Conservation (phyloP, 2,113 vertebrate genomes). For the Sorex fumeus region DNA sequence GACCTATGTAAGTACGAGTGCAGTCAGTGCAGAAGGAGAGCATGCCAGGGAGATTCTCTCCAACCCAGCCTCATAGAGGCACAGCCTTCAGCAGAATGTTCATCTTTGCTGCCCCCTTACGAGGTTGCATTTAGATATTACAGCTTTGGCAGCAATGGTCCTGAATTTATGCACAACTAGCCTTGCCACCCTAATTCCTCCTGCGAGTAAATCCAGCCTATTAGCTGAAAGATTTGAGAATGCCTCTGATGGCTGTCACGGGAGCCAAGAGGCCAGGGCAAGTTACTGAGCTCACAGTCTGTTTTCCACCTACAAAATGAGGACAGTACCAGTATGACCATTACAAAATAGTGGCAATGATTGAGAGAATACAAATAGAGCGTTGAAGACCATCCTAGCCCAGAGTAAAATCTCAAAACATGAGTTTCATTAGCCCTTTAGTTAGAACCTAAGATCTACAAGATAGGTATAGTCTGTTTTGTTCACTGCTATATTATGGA, state of each 20-base stretch:
- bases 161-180: accelerated
- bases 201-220: background rate
- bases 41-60: background rate
- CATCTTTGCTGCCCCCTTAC: background rate
- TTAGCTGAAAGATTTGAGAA: background rate
- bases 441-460: background rate
- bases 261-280: background rate
- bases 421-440: background rate
- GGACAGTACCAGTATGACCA: constrained; percentile 14
- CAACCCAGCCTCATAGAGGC: background rate
- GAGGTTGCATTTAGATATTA: background rate
- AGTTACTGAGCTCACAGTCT: background rate
- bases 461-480: background rate
- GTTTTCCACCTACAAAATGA: constrained; percentile 42
- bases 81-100: background rate
- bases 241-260: background rate
- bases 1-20: background rate
- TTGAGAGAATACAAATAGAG: background rate
- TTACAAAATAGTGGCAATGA: background rate
- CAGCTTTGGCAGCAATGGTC: background rate
- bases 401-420: constrained; percentile 7
- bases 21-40: background rate
- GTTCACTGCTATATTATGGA: background rate
- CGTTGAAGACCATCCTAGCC: background rate
- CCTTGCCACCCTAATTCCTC: background rate